Base-by-base conservation (phyloP, 2,888 invertebrate genomes). In the Zygaena filipendulae region DNA sequence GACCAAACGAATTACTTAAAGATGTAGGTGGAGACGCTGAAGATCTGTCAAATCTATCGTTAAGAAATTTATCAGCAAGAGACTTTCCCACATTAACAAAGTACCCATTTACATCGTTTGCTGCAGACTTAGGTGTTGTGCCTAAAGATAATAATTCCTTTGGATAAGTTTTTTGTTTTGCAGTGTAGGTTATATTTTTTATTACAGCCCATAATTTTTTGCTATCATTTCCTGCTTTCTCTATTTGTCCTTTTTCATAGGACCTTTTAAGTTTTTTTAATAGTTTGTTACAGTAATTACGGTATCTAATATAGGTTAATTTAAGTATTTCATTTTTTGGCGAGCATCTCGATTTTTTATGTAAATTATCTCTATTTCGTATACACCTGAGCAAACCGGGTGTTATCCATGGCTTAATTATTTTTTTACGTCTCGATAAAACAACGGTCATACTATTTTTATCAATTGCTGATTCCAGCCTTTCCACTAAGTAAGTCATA, bases 241-340 rank as follows among this genome's bases (percentile, higher is more conserved):
- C 8, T 7, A 27, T 4, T 13, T 14, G 11, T 20, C n/a, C 4
- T 16, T 8, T 14, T 5, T 29, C 29, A 25, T 27, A 37, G 22
- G 4, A 33, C 19, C 11, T 32, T 19, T 40, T 35, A 16, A 36
- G 23, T 13, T 35, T 30, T 27, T 35, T 39, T 29, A 40, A 35
- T 13, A 35, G 36, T 8, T 12, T 29, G 29, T 38, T 41, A 27
- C 24, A 22, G 38, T 35, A 10, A 34, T 37, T 33, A 30, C 35
- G 19, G 31, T 36, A 25, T 28, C 32, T 11, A 13, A 9, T 25
- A 13, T 27, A 12, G 24, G 21, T 6, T 19, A 20, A 8, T 9
- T 24, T 24, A 10, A 29, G 13, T 12, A 21, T 24, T 19, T 21
- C 21, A 13, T 29, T 29, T 13, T 11, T 10, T 10, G 29, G 29